Percentiles rank a stretch among this genome's conserved stretches.
Evolutionary conservation across 2,888 invertebrate species (phyloP).

Genomic region (Drosophila kuntzei): DNA sequence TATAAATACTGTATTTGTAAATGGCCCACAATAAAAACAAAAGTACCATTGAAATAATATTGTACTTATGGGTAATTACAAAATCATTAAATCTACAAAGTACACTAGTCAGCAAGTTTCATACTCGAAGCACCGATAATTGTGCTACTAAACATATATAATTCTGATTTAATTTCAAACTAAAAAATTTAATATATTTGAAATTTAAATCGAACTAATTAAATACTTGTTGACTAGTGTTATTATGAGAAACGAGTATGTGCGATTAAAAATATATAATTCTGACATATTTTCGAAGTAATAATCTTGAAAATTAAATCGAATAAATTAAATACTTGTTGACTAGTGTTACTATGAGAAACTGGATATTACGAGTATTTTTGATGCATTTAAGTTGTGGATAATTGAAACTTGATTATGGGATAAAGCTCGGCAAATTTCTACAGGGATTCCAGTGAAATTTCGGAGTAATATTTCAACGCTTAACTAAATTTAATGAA

Average conservation of each 20-base stretch:
- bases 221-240: conserved; percentile 3
- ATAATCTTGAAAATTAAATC: too few relatives aligned
- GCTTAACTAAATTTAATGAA: not conserved
- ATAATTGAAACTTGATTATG: conserved; percentile 44
- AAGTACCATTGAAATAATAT: conserved; percentile 71
- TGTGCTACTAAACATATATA: not conserved
- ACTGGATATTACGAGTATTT: conserved; percentile 52
- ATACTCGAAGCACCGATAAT: not conserved
- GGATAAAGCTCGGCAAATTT: not conserved
- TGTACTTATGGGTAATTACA: conserved; percentile 72
- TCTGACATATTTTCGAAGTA: not conserved
- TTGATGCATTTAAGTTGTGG: conserved; percentile 30
- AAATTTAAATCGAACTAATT: not conserved
- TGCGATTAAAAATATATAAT: not conserved
- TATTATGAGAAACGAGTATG: not conserved
- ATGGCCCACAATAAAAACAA: conserved; percentile 43
- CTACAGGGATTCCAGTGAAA: not conserved
- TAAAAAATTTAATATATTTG: not conserved
- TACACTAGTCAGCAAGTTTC: conserved; percentile 10
- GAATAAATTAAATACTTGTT: not conserved
- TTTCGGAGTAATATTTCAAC: not conserved
- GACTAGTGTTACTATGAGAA: conserved; percentile 8
- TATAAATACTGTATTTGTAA: conserved; percentile 33
- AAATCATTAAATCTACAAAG: conserved; percentile 65
- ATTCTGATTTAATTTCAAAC: not conserved